phyloP scores from a whole-genome alignment of 2,113 vertebrate genomes.

The Mesocricetus auratus region DNA sequence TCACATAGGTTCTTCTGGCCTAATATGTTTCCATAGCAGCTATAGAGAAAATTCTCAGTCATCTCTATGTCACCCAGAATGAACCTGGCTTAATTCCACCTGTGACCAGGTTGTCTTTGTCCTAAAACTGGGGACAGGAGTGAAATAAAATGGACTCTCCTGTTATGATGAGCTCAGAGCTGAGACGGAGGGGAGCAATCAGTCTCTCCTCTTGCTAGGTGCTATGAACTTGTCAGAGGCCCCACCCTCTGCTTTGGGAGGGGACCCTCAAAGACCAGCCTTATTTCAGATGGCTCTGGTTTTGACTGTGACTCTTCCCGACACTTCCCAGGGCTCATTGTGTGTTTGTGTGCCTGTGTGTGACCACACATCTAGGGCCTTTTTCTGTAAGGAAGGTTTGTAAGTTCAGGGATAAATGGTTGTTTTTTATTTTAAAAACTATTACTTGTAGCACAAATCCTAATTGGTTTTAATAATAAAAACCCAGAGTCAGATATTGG shows the following conservation, averaged over 20 bases:
- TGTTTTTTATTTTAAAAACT: background rate
- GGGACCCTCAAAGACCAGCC: background rate
- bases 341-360: background rate
- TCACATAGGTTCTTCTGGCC: background rate
- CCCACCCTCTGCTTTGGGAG: no score
- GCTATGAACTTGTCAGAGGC: background rate
- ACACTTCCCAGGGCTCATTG: background rate
- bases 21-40: background rate
- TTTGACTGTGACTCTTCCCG: background rate
- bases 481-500: no score
- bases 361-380: fast-evolving
- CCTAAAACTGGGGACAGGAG: background rate
- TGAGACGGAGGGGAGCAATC: background rate
- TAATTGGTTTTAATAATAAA: no score
- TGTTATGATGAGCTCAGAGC: background rate
- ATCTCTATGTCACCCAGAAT: background rate
- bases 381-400: background rate
- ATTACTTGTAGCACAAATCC: background rate
- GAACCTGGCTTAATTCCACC: background rate
- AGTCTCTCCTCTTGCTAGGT: background rate
- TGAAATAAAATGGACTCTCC: background rate
- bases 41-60: background rate
- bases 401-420: background rate
- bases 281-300: background rate
- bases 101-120: background rate